These are phyloP conservation scores for Heterodera carotae DNA, from an alignment of 1,140 invertebrate species.

Conservation along the genomic window DNA sequence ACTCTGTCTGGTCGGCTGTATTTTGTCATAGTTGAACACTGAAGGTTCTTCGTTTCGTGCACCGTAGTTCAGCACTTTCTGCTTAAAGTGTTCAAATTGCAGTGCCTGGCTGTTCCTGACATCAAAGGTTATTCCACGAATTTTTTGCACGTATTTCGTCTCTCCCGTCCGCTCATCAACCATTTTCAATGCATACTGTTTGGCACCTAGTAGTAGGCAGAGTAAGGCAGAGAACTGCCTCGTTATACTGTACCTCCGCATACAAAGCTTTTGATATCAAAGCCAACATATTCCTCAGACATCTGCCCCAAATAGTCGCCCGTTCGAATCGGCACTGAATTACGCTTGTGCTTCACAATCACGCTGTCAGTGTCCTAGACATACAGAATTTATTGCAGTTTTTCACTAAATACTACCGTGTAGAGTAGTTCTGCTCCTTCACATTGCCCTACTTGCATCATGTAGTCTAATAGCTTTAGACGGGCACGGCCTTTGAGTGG, in stretches of 20 bases:
- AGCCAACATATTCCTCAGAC: constrained; percentile 1
- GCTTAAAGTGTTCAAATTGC: not conserved
- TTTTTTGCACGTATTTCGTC: not conserved
- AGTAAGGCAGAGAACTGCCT: too few species aligned
- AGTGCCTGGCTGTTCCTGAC: not conserved
- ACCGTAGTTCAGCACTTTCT: constrained; percentile 2
- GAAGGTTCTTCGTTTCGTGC: not conserved
- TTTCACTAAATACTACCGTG: not conserved
- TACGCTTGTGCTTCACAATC: not conserved
- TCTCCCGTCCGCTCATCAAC: not conserved
- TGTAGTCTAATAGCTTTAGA: not conserved
- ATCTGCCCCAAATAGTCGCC: not conserved
- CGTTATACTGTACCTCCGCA: constrained; percentile 15
- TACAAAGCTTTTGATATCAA: not conserved
- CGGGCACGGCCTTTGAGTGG: not conserved
- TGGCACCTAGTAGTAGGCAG: too few species aligned
- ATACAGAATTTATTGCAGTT: too few species aligned
- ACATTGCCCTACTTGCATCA: not conserved
- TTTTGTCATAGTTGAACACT: constrained; percentile 7
- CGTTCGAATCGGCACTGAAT: not conserved
- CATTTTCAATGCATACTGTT: constrained; percentile 3
- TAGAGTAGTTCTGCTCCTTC: not conserved
- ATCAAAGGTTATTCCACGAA: not conserved
- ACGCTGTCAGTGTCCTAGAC: not conserved
- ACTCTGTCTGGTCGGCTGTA: too few species aligned